These are phyloP conservation scores for Adelphocoris suturalis DNA, from an alignment of 2,888 invertebrate genomes.

Conservation along the genomic window DNA sequence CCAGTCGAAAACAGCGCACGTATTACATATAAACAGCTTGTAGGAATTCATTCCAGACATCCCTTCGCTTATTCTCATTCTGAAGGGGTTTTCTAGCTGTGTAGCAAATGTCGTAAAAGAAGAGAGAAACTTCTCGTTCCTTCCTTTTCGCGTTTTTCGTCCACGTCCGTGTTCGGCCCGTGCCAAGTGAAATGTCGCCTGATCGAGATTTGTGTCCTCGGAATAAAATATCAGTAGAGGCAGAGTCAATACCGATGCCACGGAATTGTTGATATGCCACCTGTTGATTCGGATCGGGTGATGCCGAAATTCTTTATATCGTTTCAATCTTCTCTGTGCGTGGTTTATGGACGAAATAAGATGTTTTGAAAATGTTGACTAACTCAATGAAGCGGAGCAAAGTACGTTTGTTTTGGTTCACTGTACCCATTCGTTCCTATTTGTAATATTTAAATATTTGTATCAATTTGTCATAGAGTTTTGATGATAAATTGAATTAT, in stretches of 20 bases:
- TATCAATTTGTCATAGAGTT: no score
- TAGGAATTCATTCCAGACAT: slow-evolving; percentile 15
- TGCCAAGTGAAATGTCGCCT: neutral
- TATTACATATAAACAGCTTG: neutral
- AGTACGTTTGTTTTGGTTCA: no score
- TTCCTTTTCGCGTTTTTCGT: neutral
- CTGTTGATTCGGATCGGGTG: neutral
- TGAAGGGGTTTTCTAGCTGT: neutral
- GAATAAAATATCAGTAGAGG: neutral
- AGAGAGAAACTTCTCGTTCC: neutral
- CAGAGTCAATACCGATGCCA: neutral
- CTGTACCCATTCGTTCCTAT: no score
- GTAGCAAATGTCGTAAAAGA: neutral
- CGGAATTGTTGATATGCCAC: neutral
- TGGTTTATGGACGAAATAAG: no score
- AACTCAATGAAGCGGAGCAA: no score
- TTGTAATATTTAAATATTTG: no score
- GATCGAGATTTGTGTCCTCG: neutral
- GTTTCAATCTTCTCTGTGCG: no score
- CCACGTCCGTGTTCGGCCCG: neutral
- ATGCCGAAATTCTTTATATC: no score
- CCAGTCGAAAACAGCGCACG: slow-evolving; percentile 8
- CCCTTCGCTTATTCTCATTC: neutral
- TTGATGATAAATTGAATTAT: no score
- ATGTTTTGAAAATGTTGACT: no score